Base-by-base conservation (phyloP, 2,797 vertebrate genomes). In the Acipenser oxyrinchus region DNA sequence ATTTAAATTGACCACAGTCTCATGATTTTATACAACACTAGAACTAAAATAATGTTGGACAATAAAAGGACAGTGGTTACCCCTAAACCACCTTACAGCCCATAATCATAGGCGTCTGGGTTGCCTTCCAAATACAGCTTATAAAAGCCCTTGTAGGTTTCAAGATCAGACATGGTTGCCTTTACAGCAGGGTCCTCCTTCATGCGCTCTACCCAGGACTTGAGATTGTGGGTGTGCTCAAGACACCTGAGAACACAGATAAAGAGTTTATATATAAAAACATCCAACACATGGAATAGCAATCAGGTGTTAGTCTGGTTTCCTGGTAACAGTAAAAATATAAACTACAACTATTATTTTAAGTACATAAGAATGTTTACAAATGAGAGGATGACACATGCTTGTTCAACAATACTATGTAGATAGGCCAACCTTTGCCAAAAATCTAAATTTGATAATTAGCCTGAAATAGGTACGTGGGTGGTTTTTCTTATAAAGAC, bases 201-300 rank as follows among this genome's bases (percentile, higher is more conserved):
- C 94, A 99, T 97, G 70, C 61, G 66, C 9, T 86, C 74, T 1
- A 75, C 77, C 95, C 95, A 98, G 67, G 78, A 74, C 0, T 84
- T 88, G 11, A 98, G 82, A 6, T 84, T 82, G 6, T 90, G 87
- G 1, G 81, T 75, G 37, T 78, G 69, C 49, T 83, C 84, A 76
- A 96, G 61, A 66, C 70, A 81, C 37, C 95, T 97, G 77, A 3
- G 49, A 74, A 73, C 78, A 75, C 74, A 74, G 71, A 67, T 6
- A 79, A 66, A 74, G 53, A 4, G 2, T 71, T 37, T 37, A 37
- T 37, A 37, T 37, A 37, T 37, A 37, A 37, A 37, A 37, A 37
- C 37, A 9, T 53, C 7, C 4, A 53, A 9, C 52, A 53, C 9
- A 53, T 8, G 8, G 1, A 9, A 53, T 4, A 53, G 52, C 12